Percentiles rank a stretch among this genome's conserved stretches.
phyloP scores from a whole-genome alignment of 2,888 invertebrate genomes.

The Protodeltote pygarga region DNA sequence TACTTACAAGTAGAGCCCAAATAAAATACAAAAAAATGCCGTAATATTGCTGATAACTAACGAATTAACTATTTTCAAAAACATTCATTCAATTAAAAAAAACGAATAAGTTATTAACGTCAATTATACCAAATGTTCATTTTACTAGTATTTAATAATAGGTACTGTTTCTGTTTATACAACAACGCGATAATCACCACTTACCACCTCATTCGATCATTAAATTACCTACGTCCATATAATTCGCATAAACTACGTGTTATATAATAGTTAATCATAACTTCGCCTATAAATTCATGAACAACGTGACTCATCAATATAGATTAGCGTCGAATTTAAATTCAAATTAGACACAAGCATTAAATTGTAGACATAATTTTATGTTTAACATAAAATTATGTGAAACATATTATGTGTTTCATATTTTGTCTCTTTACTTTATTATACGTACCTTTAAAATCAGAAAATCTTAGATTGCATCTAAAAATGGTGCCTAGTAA shows the following conservation, averaged over 20 bases:
- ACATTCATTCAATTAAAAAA: too few species aligned
- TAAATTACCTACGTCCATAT: constrained; percentile 11
- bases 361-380: constrained; percentile 4
- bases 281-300: constrained; percentile 17
- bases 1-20: too few species aligned
- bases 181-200: constrained; percentile 12
- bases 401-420: too few species aligned
- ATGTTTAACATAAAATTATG: constrained; percentile 6
- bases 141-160: constrained; percentile 16
- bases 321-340: constrained; percentile 10
- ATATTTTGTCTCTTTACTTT: not conserved
- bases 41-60: too few species aligned
- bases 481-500: too few species aligned
- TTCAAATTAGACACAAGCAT: constrained; percentile 3
- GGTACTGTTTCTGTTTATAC: too few species aligned
- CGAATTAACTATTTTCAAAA: too few species aligned
- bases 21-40: too few species aligned
- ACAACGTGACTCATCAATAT: constrained; percentile 27
- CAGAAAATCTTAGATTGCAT: too few species aligned
- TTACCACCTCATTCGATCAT: constrained; percentile 11
- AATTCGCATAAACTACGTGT: constrained; percentile 10
- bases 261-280: constrained; percentile 31
- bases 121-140: not conserved
- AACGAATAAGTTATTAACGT: too few species aligned
- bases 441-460: too few species aligned